phyloP scores from a whole-genome alignment of 2,113 vertebrate species.

The Ptilonorhynchus violaceus region DNA sequence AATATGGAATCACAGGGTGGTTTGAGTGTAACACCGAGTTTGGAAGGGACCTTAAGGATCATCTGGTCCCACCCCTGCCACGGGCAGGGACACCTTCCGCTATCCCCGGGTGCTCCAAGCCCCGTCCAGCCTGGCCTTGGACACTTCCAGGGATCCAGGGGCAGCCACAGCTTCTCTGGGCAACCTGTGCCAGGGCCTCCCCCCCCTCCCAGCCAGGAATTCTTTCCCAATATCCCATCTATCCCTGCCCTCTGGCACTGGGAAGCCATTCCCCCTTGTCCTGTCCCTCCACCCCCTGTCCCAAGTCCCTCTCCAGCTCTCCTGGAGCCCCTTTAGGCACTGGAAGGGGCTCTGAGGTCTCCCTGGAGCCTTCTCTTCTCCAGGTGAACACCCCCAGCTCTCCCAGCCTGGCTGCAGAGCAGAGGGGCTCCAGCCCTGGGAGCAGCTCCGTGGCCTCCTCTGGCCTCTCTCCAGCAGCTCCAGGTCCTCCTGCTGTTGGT shows the following conservation, averaged over 20 bases:
- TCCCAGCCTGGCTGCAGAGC: neutral
- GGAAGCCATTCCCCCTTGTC: neutral
- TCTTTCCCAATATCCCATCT: neutral
- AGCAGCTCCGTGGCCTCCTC: neutral
- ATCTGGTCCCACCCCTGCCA: neutral
- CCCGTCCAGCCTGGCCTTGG: neutral
- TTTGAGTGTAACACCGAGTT: too few species aligned
- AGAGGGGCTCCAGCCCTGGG: neutral
- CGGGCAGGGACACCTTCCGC: neutral
- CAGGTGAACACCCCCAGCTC: neutral
- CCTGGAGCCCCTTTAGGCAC: neutral
- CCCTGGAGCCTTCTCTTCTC: neutral
- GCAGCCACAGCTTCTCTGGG: neutral
- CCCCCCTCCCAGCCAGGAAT: neutral
- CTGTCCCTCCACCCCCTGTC: neutral
- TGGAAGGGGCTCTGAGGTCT: neutral
- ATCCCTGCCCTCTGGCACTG: neutral
- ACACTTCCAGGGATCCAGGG: neutral
- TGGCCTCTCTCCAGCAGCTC: neutral
- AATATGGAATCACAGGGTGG: neutral
- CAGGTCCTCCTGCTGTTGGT: neutral
- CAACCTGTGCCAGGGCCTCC: fast-evolving
- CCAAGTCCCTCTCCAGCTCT: neutral
- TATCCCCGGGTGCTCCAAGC: neutral
- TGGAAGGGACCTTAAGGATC: neutral